These are phyloP conservation scores for Acridotheres tristis DNA, from an alignment of 2,797 vertebrate species.

Conservation along the genomic window DNA sequence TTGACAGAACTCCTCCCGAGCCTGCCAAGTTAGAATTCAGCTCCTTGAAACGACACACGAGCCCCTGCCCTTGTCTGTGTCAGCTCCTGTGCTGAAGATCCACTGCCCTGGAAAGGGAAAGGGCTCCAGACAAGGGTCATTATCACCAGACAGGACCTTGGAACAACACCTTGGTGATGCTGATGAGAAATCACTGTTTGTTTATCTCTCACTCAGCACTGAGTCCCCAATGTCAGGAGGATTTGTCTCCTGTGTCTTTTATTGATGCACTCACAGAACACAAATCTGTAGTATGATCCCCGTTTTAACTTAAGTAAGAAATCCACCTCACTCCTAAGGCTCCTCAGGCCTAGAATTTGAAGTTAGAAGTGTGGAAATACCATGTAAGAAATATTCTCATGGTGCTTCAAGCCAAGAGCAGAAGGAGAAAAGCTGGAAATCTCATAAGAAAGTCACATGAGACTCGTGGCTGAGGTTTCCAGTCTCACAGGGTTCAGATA, in stretches of 20 bases:
- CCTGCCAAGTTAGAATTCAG: slow-evolving; percentile 30
- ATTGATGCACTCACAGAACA: not conserved
- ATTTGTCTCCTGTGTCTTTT: not conserved
- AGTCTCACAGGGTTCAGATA: not conserved
- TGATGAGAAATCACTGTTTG: not conserved
- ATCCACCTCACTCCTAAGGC: not conserved
- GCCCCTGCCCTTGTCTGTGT: not conserved
- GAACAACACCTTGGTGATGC: not conserved
- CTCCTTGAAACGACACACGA: slow-evolving; percentile 13
- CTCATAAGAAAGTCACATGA: slow-evolving; percentile 33
- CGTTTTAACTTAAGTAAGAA: not conserved
- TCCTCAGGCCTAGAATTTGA: not conserved
- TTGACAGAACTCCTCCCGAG: slow-evolving; percentile 24
- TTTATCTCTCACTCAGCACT: not conserved
- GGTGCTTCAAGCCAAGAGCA: slow-evolving; percentile 44
- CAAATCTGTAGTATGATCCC: not conserved
- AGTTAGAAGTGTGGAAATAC: not conserved
- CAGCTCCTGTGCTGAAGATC: not conserved
- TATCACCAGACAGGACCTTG: not conserved
- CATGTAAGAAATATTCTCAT: slow-evolving; percentile 22
- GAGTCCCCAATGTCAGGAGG: not conserved
- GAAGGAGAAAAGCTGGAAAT: slow-evolving; percentile 57
- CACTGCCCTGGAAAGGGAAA: not conserved
- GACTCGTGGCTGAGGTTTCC: not conserved
- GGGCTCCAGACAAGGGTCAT: not conserved